phyloP scores from a whole-genome alignment of 2,797 vertebrate genomes.

The Acanthis flammea region DNA sequence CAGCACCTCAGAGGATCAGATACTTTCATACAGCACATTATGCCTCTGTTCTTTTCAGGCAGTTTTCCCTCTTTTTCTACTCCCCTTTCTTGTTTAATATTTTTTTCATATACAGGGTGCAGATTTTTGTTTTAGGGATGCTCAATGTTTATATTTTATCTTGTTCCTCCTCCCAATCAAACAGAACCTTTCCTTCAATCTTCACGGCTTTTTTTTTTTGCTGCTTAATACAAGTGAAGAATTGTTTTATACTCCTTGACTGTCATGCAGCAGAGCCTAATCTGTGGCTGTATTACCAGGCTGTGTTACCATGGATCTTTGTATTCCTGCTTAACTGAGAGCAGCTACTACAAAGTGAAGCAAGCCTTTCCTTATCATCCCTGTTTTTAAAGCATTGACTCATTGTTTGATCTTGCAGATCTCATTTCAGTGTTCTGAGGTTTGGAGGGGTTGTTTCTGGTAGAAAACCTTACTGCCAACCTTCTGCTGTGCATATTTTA shows the following conservation, averaged over 20 bases:
- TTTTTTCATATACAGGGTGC: background rate
- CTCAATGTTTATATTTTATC: background rate
- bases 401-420: background rate
- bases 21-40: background rate
- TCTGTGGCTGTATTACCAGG: background rate
- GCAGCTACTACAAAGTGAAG: background rate
- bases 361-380: background rate
- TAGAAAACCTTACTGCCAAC: background rate
- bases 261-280: background rate
- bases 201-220: background rate
- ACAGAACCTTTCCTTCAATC: background rate
- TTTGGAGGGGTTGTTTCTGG: background rate
- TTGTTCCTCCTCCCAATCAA: background rate
- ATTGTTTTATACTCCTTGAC: background rate
- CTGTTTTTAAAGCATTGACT: background rate
- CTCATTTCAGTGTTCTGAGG: background rate
- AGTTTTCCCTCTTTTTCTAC: background rate
- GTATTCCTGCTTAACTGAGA: background rate
- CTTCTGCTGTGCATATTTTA: background rate
- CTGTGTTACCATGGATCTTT: background rate
- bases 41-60: background rate
- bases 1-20: background rate
- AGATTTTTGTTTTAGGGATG: background rate
- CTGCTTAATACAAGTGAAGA: background rate
- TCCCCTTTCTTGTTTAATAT: background rate